These are phyloP conservation scores for Dendrocincla fuliginosa DNA, from an alignment of 2,797 vertebrate genomes.

Conservation along the genomic window DNA sequence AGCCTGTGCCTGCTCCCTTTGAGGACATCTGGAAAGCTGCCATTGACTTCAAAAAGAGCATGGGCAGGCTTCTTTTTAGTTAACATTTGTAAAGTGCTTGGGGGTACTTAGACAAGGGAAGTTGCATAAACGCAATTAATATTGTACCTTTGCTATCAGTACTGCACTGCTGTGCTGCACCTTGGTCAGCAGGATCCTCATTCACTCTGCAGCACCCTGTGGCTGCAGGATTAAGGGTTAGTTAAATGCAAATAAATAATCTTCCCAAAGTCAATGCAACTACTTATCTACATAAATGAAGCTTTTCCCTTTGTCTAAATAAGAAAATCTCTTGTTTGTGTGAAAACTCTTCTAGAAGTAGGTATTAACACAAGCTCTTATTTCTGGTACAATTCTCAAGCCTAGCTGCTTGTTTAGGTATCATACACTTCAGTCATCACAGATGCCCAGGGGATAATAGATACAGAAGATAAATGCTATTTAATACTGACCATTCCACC, in stretches of 20 bases:
- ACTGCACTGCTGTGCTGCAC: background rate
- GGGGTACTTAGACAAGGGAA: slow-evolving; percentile 31
- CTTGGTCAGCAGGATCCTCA: background rate
- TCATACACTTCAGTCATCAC: background rate
- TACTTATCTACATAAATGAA: background rate
- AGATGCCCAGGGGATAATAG: background rate
- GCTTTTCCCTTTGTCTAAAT: background rate
- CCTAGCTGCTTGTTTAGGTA: background rate
- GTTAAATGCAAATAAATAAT: background rate
- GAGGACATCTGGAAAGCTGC: slow-evolving; percentile 59
- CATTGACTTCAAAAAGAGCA: slow-evolving; percentile 56
- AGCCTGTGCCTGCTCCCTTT: slow-evolving; percentile 41
- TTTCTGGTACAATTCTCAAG: background rate
- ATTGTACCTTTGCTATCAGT: background rate
- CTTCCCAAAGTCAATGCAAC: background rate
- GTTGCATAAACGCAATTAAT: slow-evolving; percentile 3
- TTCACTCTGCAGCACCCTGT: rapidly evolving
- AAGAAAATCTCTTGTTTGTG: background rate
- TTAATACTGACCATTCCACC: background rate
- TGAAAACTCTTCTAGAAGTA: background rate
- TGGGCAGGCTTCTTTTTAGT: background rate
- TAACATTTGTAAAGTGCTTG: background rate
- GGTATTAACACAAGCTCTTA: background rate
- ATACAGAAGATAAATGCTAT: background rate
- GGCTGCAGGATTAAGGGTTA: background rate